Conservation (phyloP, 2,888 invertebrate genomes). For the Pheosia gnoma region DNA sequence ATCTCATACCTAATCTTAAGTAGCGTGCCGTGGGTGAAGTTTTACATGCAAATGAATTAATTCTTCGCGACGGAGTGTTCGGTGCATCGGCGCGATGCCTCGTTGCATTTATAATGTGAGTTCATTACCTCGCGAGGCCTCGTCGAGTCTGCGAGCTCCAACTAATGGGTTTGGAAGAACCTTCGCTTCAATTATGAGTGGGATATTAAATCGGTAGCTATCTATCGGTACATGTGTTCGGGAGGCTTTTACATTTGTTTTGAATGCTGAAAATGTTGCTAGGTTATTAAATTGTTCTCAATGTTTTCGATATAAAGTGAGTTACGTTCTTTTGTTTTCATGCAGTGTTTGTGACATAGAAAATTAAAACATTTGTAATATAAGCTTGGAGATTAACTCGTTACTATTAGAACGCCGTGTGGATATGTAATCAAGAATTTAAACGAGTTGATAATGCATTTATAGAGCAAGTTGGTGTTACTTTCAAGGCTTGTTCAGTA, state of each 20-base stretch:
- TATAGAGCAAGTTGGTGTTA: neutral
- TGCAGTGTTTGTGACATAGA: neutral
- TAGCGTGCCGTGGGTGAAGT: slow-evolving; percentile 67
- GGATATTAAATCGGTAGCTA: slow-evolving; percentile 74
- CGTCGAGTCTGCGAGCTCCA: slow-evolving; percentile 64
- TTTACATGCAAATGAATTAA: slow-evolving; percentile 84
- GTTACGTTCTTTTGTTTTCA: neutral
- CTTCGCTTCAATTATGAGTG: slow-evolving; percentile 78
- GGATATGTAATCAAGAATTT: no score
- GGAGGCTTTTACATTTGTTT: slow-evolving; percentile 18
- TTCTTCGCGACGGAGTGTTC: slow-evolving; percentile 76
- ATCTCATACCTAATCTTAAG: slow-evolving; percentile 67
- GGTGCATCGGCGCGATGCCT: slow-evolving; percentile 76
- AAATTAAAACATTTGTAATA: no score
- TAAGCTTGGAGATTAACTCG: no score
- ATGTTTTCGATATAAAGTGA: neutral
- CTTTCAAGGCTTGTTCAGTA: slow-evolving; percentile 11
- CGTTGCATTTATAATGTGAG: slow-evolving; percentile 83
- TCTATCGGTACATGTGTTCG: slow-evolving; percentile 49
- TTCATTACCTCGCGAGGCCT: slow-evolving; percentile 76
- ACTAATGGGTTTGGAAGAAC: slow-evolving; percentile 80
- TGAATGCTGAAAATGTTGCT: slow-evolving; percentile 7
- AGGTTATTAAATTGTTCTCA: neutral
- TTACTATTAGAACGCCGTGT: no score
- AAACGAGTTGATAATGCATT: neutral